phyloP scores from a whole-genome alignment of 2,797 vertebrate genomes.

The Chiroxiphia lanceolata region DNA sequence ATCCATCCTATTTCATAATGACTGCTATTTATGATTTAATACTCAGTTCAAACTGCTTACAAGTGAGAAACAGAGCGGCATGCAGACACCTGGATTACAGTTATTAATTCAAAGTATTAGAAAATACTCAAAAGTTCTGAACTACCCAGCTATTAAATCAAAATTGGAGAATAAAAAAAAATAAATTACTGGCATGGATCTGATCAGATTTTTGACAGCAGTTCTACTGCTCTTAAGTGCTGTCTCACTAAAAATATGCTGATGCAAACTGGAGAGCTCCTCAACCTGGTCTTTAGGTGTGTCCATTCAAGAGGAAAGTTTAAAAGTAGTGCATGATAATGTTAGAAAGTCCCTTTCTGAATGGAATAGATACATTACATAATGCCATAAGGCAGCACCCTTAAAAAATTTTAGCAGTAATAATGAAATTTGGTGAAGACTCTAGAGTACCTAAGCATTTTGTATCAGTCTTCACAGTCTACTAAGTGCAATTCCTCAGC shows the following conservation, averaged over 20 bases:
- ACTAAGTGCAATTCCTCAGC: neutral
- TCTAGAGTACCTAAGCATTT: neutral
- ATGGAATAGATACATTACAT: neutral
- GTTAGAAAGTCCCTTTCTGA: neutral
- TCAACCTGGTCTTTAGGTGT: neutral
- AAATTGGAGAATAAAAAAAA: neutral
- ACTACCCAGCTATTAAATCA: neutral
- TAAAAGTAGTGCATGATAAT: neutral
- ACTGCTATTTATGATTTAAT: neutral
- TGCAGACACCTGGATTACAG: neutral
- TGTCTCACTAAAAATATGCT: neutral
- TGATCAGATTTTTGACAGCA: neutral
- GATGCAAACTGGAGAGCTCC: neutral
- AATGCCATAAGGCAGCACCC: neutral
- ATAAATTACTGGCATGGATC: rapidly evolving
- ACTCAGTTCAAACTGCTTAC: neutral
- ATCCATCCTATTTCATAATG: neutral
- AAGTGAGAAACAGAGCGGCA: neutral
- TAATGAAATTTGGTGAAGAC: neutral
- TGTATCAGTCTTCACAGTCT: neutral
- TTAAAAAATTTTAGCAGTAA: neutral
- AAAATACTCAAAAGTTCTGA: neutral
- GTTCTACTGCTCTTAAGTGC: neutral
- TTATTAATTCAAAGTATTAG: neutral
- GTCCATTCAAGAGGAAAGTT: neutral